These are phyloP conservation scores for Cerceris rybyensis DNA, from an alignment of 2,888 invertebrate genomes.

Conservation along the genomic window DNA sequence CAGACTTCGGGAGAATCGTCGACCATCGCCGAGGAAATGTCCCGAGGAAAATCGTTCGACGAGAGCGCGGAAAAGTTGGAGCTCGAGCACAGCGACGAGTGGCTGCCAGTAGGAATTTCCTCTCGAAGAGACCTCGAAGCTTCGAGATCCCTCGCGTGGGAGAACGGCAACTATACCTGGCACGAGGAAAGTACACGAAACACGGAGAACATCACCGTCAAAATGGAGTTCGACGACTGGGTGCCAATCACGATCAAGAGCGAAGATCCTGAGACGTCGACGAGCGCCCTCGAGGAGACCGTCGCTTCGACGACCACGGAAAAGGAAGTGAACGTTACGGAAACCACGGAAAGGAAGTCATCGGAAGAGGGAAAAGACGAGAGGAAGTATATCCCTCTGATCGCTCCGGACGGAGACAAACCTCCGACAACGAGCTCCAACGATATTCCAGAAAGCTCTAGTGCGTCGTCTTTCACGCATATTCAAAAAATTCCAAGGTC, in stretches of 20 bases:
- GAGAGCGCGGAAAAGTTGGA: neutral
- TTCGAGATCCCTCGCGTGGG: slow-evolving; percentile 65
- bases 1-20: neutral
- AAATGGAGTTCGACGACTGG: slow-evolving; percentile 74
- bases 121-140: slow-evolving; percentile 35
- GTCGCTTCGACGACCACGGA: neutral
- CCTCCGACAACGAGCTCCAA: slow-evolving; percentile 46
- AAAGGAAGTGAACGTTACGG: neutral
- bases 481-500: slow-evolving; percentile 74
- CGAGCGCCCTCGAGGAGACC: neutral
- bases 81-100: slow-evolving; percentile 49
- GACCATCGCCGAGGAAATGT: slow-evolving; percentile 31
- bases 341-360: neutral
- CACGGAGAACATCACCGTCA: slow-evolving; percentile 40
- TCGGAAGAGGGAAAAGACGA: slow-evolving; percentile 36
- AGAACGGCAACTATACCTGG: slow-evolving; percentile 66
- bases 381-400: slow-evolving; percentile 75
- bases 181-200: slow-evolving; percentile 54
- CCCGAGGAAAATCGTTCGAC: slow-evolving; percentile 13
- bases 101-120: slow-evolving; percentile 63
- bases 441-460: slow-evolving; percentile 37
- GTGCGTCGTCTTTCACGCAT: slow-evolving; percentile 65
- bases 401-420: slow-evolving; percentile 57
- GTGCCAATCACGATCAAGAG: slow-evolving; percentile 62
- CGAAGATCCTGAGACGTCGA: neutral